Evolutionary conservation across 2,797 vertebrate genomes (phyloP), one percentile per base, ranked within the genome.

Genomic region (Psittacula echo): DNA sequence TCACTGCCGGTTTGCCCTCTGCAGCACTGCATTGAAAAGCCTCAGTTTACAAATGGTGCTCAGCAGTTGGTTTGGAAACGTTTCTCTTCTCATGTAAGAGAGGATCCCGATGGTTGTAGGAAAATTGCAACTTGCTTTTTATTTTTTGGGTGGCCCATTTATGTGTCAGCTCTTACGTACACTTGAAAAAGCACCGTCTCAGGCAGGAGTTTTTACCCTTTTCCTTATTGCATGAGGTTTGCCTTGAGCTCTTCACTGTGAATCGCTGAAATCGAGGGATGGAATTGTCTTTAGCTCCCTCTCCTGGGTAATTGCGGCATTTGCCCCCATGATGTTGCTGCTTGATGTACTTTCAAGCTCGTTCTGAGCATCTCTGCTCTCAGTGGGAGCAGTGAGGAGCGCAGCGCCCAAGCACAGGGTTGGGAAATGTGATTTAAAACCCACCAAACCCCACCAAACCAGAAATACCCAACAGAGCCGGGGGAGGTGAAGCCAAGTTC

Each of bases 211-310:
- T 89, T 74, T 79, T 26, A 17, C 60, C 66, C 89, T 85, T 82
- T 71, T 78, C 48, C 24, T 50, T 71, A 10, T 23, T 75, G 64
- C 47, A 22, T 53, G 79, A 60, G 53, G 60, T 85, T 75, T 85
- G 44, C 76, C 41, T 71, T 56, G 47, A 90, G 66, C 80, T 68
- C 7, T 29, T 8, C 75, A 2, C 62, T 34, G 29, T 8, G 53
- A 41, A 6, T 32, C 0, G 6, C 68, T 87, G 20, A 3, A 3
- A 5, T 34, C 47, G 4, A 24, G 50, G 62, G 50, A 72, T 75
- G 53, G n/a, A 71, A 22, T 47, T 75, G 78, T 48, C 81, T 94
- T 53, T 27, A 89, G 91, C 89, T 94, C 94, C 78, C 73, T 91
- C 85, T 94, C 87, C 84, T 8, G 75, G 72, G 71, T 68, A 44